Base-by-base conservation (phyloP, 2,797 vertebrate species). In the Arnoldichthys spilopterus region DNA sequence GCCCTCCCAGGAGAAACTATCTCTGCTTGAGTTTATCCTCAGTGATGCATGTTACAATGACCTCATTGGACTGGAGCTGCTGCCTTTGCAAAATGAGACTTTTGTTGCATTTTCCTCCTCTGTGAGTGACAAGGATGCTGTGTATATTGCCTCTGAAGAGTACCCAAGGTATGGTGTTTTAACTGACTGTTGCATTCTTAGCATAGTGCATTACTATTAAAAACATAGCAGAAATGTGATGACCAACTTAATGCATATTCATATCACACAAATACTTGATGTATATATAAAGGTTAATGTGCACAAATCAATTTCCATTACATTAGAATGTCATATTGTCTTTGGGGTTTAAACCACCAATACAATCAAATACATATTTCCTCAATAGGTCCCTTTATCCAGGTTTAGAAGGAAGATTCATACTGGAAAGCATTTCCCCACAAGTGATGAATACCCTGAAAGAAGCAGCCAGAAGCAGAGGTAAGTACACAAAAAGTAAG, bases 71-170 rank as follows among this genome's bases (percentile, higher is more conserved):
- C 89, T 99, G 74, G 97, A 99, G 84, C 93, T 99, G 76, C 92
- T 99, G 45, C 97, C 98, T 0, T 91, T 98, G 70, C 97, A 99
- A 84, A 96, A 95, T 78, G 95, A 94, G 64, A 94, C 84, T 16
- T 98, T 98, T 85, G 87, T 93, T 72, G 85, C 93, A 1, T 99
- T 99, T 90, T 97, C 95, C 67, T 98, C 96, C 0, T 96, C 96
- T 61, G 94, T 96, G 83, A 94, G 90, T 56, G 98, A 99, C 77
- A 98, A 98, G 82, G 98, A 99, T 86, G 85, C 93, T 2, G 81
- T 98, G 87, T 98, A 98, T 87, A 97, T 99, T 75, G 88, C 95
- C 72, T 97, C 97, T 79, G 95, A 97, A 61, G 96, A 96, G 73
- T 97, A 92, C 83, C 96, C 97, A 86, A 96, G 98, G 98, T 99